Percentiles rank a stretch among this genome's conserved stretches.
Conservation (phyloP, 1,140 invertebrate species). For the Chironomus striatipennis region DNA sequence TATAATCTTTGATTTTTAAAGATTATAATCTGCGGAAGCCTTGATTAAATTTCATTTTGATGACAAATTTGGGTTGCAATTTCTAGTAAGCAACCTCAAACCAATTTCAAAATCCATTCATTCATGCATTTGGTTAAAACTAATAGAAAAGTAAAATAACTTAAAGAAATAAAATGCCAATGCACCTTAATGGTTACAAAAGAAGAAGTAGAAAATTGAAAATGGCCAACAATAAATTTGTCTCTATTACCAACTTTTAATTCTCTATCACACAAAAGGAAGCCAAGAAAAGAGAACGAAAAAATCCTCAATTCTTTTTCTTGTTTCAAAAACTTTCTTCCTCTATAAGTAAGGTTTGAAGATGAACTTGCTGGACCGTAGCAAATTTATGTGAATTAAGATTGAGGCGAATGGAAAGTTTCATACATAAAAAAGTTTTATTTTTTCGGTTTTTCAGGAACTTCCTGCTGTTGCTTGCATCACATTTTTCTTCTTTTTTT, state of each 20-base stretch:
- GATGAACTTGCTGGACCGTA: not conserved
- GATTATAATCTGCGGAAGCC: too few relatives aligned
- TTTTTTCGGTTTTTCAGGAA: not conserved
- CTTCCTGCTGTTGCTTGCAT: not conserved
- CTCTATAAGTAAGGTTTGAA: not conserved
- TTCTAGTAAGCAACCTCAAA: too few relatives aligned
- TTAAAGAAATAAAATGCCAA: not conserved
- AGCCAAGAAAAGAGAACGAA: not conserved
- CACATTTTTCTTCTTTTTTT: too few relatives aligned
- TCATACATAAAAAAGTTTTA: not conserved
- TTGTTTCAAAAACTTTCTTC: not conserved
- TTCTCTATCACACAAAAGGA: not conserved
- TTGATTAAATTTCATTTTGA: too few relatives aligned
- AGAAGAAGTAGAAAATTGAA: not conserved
- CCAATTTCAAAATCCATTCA: not conserved
- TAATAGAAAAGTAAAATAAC: not conserved
- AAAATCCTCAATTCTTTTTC: conserved; percentile 4
- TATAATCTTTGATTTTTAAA: too few relatives aligned
- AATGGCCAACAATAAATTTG: conserved; percentile 5
- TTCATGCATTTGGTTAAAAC: not conserved
- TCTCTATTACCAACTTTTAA: not conserved
- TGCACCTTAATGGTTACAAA: not conserved
- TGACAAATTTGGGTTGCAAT: too few relatives aligned
- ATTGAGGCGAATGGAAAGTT: conserved; percentile 1
- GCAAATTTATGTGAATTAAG: conserved; percentile 14